A percentile compares a stretch with the other conserved stretches of the same genome.
Evolutionary conservation across 2,797 vertebrate species (phyloP).

Genomic region (Cyclura pinguis): DNA sequence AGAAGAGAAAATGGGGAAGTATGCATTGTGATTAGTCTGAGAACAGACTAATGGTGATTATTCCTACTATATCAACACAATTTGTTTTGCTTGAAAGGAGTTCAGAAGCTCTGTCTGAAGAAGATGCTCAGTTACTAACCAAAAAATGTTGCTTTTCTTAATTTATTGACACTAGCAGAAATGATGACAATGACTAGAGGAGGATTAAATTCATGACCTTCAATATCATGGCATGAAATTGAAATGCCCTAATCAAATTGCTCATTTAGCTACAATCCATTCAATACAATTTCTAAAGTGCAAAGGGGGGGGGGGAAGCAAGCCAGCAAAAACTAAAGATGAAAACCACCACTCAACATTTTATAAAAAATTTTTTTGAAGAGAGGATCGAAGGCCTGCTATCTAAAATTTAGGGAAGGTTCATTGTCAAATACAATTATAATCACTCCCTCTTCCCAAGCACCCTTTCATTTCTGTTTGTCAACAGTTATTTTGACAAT

Average conservation of each 20-base stretch:
- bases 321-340: constrained; percentile 5
- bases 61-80: background rate
- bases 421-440: background rate
- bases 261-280: background rate
- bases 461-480: background rate
- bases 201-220: constrained; percentile 51
- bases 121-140: background rate
- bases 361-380: background rate
- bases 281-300: background rate
- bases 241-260: constrained; percentile 38
- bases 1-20: background rate
- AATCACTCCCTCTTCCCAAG: background rate
- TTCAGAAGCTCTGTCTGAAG: background rate
- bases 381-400: background rate
- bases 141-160: constrained; percentile 1
- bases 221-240: constrained; percentile 5
- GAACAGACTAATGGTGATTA: background rate
- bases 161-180: constrained; percentile 17
- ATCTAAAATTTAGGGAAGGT: background rate
- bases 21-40: background rate
- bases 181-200: constrained; percentile 44
- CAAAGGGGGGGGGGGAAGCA: background rate
- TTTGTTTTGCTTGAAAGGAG: background rate
- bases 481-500: background rate
- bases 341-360: background rate